Conservation (phyloP, 2,888 invertebrate genomes). For the Hyposoter didymator region DNA sequence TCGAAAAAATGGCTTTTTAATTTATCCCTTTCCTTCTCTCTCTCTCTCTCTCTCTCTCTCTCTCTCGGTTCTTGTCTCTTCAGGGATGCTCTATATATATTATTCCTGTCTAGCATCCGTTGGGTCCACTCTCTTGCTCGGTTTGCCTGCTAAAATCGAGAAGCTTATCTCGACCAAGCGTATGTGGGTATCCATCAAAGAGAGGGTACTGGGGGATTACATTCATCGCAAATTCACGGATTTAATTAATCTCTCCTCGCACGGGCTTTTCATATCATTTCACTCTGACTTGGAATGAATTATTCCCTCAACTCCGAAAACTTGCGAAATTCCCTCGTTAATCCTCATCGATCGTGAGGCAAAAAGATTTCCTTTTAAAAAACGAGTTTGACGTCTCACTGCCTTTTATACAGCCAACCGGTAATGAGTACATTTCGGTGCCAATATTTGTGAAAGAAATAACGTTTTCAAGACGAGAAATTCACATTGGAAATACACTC, state of each 20-base stretch:
- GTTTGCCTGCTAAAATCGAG: conserved; percentile 61
- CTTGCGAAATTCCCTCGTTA: conserved; percentile 27
- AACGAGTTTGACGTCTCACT: background rate
- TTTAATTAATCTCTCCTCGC: conserved; percentile 77
- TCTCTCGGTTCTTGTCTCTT: conserved; percentile 26
- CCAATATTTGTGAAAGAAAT: background rate
- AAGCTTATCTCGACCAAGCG: conserved; percentile 64
- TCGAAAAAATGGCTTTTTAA: background rate
- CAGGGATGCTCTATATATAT: conserved; percentile 58
- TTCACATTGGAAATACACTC: background rate
- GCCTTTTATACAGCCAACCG: background rate
- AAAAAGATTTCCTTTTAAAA: conserved; percentile 1
- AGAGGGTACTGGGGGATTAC: conserved; percentile 68
- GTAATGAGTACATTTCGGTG: background rate
- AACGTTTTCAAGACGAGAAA: background rate
- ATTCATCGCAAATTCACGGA: conserved; percentile 75
- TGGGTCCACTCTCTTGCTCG: conserved; percentile 58
- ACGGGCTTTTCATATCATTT: conserved; percentile 49
- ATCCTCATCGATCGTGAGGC: conserved; percentile 21
- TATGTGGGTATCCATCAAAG: conserved; percentile 49
- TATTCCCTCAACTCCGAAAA: conserved; percentile 33
- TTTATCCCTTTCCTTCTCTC: conserved; percentile 7
- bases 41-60: conserved; percentile 18
- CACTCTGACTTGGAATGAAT: conserved; percentile 29
- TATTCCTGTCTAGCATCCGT: conserved; percentile 65